A percentile compares a stretch with the other conserved stretches of the same genome.
phyloP scores from a whole-genome alignment of 92 coral and sea anemone genomes.

The Palythoa heliodiscus region DNA sequence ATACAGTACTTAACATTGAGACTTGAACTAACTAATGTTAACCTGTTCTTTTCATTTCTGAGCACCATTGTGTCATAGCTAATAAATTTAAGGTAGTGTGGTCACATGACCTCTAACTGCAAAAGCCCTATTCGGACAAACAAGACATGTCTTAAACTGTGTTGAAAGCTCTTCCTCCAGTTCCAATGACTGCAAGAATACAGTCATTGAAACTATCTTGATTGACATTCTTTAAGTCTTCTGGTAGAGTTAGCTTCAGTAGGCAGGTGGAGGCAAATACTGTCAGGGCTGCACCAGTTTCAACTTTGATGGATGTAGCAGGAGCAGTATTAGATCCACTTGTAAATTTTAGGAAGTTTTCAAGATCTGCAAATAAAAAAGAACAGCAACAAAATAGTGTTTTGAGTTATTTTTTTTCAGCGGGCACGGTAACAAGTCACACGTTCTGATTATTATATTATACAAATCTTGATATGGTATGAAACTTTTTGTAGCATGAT shows the following conservation, averaged over 20 bases:
- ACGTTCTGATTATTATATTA: too few relatives aligned
- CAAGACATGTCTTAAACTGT: constrained; percentile 14
- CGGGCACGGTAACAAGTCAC: too few relatives aligned
- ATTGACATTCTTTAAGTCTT: constrained; percentile 19
- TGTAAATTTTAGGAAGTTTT: constrained; percentile 39
- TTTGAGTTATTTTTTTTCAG: too few relatives aligned
- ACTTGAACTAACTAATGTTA: not conserved
- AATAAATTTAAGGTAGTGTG: too few relatives aligned
- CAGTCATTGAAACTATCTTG: constrained; percentile 50
- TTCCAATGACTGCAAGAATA: constrained; percentile 47
- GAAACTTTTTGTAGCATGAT: not conserved
- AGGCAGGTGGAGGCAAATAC: constrained; percentile 1
- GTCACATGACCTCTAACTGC: too few relatives aligned
- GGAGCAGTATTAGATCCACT: constrained; percentile 44
- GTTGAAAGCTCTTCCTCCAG: constrained; percentile 41
- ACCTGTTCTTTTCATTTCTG: too few relatives aligned
- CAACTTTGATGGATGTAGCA: constrained; percentile 43
- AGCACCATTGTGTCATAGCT: too few relatives aligned
- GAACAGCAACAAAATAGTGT: too few relatives aligned
- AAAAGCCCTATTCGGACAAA: not conserved
- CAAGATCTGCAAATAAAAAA: constrained; percentile 39
- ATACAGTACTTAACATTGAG: too few relatives aligned
- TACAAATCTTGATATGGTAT: not conserved
- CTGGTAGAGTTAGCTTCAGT: constrained; percentile 52
- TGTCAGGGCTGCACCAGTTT: constrained; percentile 27